Base-by-base conservation (phyloP, 2,113 vertebrate genomes). In the Turdus rufiventris region DNA sequence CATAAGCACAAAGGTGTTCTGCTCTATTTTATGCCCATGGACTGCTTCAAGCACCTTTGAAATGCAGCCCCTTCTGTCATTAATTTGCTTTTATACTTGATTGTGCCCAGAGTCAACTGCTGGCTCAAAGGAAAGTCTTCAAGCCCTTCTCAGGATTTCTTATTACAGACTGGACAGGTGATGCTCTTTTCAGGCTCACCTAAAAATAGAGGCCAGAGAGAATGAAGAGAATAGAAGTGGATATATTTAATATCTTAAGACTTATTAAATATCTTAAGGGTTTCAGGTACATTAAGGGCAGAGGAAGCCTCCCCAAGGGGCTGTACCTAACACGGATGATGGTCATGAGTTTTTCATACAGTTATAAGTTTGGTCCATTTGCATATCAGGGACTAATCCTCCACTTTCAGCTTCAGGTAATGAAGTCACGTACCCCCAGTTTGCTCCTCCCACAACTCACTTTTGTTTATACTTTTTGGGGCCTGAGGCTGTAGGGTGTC, bases 1-100 rank as follows among this genome's bases (percentile, higher is more conserved):
- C 96, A 93, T 94, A 88, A 89, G 50, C 56, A 70, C 86, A 96
- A 80, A 95, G 94, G 93, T 94, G 75, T 88, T 96, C 95, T 97
- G 63, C 66, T 42, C 71, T 91, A 26, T 76, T 94, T 94, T 95
- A 68, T 56, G 26, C 50, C 89, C 60, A 62, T 38, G 73, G 88
- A 24, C 66, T 61, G 15, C 45, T 85, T 62, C 58, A 62, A 89
- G 57, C 70, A 58, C 74, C 83, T 78, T 63, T 78, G 66, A 93
- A 92, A 86, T 85, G 77, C 77, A 58, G 45, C 54, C 51, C 70
- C 73, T 78, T 78, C 47, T 65, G 43, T 75, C 61, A 57, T 85
- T 95, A 80, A 77, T 88, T 94, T 95, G 81, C 85, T 75, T 90
- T 81, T 34, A 65, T 82, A 73, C 40, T 53, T 84, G 68, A 77